Percentiles rank a stretch among this genome's conserved stretches.
These are phyloP conservation scores for Chrysolina americana DNA, from an alignment of 2,888 invertebrate genomes.

Conservation along the genomic window DNA sequence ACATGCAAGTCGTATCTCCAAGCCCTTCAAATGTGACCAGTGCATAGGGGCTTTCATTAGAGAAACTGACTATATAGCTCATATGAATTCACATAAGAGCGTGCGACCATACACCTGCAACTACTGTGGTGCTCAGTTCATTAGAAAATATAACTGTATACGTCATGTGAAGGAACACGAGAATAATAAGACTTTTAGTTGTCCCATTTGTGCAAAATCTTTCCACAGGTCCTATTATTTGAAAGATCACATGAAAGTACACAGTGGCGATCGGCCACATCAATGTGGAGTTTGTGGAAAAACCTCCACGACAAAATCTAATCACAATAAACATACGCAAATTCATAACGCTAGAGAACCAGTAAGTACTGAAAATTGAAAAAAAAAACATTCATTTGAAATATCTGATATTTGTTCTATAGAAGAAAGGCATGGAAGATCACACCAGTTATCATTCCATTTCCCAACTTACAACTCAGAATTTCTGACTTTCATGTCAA, in stretches of 20 bases:
- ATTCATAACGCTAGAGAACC: slow-evolving; percentile 92
- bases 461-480: not conserved
- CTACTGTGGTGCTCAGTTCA: slow-evolving; percentile 91
- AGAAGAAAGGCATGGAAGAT: not conserved
- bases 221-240: slow-evolving; percentile 91
- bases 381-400: not conserved
- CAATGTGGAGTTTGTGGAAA: slow-evolving; percentile 92
- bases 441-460: not conserved
- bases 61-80: slow-evolving; percentile 84
- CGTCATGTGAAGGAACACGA: slow-evolving; percentile 90
- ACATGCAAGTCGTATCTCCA: slow-evolving; percentile 85
- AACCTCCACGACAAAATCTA: slow-evolving; percentile 90
- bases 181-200: slow-evolving; percentile 82
- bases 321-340: slow-evolving; percentile 91
- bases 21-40: slow-evolving; percentile 87
- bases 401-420: not conserved
- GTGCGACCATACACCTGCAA: slow-evolving; percentile 90
- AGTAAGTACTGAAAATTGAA: slow-evolving; percentile 84
- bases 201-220: slow-evolving; percentile 84
- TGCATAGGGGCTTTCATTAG: slow-evolving; percentile 90
- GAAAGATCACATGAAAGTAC: slow-evolving; percentile 89
- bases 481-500: not conserved
- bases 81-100: slow-evolving; percentile 89
- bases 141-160: slow-evolving; percentile 89
- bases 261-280: slow-evolving; percentile 86